A percentile compares a stretch with the other conserved stretches of the same genome.
Evolutionary conservation across 1,140 invertebrate genomes (phyloP).

Genomic region (Pemphigus obesinymphae): DNA sequence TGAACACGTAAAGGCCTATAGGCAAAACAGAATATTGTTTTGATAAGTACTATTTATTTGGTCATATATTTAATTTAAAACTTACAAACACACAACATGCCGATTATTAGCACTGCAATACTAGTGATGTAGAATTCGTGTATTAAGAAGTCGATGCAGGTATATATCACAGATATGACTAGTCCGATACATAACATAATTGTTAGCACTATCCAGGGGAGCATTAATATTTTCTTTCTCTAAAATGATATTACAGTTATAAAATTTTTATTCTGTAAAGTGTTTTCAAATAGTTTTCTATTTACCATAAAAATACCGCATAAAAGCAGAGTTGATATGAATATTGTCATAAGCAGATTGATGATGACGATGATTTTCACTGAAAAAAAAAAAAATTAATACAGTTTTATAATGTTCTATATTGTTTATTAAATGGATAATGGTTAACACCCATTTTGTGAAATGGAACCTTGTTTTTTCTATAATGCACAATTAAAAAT

Average conservation of each 20-base stretch:
- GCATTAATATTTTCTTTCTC: constrained; percentile 72
- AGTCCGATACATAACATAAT: constrained; percentile 69
- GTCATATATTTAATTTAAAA: neutral
- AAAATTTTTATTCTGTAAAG: neutral
- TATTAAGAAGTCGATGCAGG: constrained; percentile 65
- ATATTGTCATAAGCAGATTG: constrained; percentile 74
- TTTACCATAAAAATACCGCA: constrained; percentile 54
- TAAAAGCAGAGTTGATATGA: constrained; percentile 70
- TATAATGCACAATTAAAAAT: too few species aligned
- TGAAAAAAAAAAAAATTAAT: constrained; percentile 45
- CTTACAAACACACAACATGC: constrained; percentile 60
- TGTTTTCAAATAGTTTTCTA: neutral
- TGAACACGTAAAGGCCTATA: constrained; percentile 51
- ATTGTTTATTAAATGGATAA: neutral
- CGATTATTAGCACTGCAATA: constrained; percentile 59
- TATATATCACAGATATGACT: constrained; percentile 70
- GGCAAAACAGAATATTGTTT: too few species aligned
- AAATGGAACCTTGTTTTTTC: too few species aligned
- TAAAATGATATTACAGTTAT: constrained; percentile 48
- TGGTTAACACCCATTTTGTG: too few species aligned
- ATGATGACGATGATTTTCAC: constrained; percentile 73
- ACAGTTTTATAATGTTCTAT: neutral
- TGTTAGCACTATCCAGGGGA: constrained; percentile 74
- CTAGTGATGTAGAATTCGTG: constrained; percentile 57
- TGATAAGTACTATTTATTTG: neutral